Base-by-base conservation (phyloP, 1,140 invertebrate species). In the Leucophenga varia region DNA sequence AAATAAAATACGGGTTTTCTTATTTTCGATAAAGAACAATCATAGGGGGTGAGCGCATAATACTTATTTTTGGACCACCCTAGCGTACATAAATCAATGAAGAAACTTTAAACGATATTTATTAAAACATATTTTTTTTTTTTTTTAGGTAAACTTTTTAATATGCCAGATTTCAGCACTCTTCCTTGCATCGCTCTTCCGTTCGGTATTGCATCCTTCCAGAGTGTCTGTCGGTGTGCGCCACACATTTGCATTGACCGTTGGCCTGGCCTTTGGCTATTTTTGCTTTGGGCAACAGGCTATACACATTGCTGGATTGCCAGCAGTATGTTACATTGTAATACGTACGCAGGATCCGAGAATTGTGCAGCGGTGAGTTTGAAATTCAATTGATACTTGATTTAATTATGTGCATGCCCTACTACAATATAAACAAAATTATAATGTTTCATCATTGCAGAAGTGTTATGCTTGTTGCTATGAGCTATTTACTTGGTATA, bases 231-330 rank as follows among this genome's bases (percentile, higher is more conserved):
- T 85, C 50, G 81, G 80, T 35, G 80, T 83, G 47, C 82, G 90
- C 59, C 88, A 92, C 78, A 79, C 79, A 42, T 87, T 88, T 64
- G 88, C 87, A 47, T 80, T 92, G 28, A 65, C 85, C 36, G 78
- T 89, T 69, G 91, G 91, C 39, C 77, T 93, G 57, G 71, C 81
- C 46, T 83, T 92, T 64, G 87, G 88, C 51, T 91, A 89, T 78
- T 93, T 93, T 77, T 91, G 89, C 77, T 93, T 91, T 79, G 91
- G 91, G 77, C 84, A 82, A 84, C 88, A 91, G 78, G 84, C 88
- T 3, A 80, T 90, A 55, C 88, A 91, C 74, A 79, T 91, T 57
- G 83, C 86, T 38, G 81, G 84, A 53, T 76, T 91, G 46, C 86
- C 89, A 34, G 81, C 84, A 54, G 61, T 89, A 58, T 89, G 86